These are phyloP conservation scores for Pangasius djambal DNA, from an alignment of 2,797 vertebrate species.

Conservation along the genomic window DNA sequence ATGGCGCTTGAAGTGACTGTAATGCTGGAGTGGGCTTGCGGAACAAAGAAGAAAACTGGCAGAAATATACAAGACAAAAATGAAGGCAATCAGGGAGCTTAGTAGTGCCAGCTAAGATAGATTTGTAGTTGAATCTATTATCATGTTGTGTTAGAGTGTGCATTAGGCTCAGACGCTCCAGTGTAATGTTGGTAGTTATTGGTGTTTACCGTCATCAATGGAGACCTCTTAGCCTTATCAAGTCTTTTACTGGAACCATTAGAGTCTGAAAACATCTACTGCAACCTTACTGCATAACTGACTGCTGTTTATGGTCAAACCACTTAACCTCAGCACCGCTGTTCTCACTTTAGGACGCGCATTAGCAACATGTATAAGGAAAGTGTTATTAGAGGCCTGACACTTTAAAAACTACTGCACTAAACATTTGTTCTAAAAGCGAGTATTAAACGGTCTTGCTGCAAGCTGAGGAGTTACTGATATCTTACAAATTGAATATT, in stretches of 20 bases:
- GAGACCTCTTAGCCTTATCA: slow-evolving; percentile 34
- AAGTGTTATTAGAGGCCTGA: neutral
- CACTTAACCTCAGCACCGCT: slow-evolving; percentile 21
- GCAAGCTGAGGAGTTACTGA: neutral
- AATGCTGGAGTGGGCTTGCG: slow-evolving; percentile 27
- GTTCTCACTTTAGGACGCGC: neutral
- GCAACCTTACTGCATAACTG: neutral
- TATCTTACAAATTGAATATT: neutral
- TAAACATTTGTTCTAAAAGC: neutral
- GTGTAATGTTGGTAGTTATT: slow-evolving; percentile 46
- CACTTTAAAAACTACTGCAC: neutral
- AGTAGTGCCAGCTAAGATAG: slow-evolving; percentile 6
- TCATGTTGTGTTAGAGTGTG: neutral
- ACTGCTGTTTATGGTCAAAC: slow-evolving; percentile 36
- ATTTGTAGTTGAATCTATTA: slow-evolving; percentile 48
- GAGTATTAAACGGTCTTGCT: neutral
- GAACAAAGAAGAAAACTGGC: neutral
- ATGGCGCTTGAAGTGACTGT: slow-evolving; percentile 53
- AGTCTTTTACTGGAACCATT: slow-evolving; percentile 31
- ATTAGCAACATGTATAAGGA: slow-evolving; percentile 9
- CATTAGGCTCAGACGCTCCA: slow-evolving; percentile 34
- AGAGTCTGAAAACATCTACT: slow-evolving; percentile 16
- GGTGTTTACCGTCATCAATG: slow-evolving; percentile 46
- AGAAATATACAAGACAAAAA: slow-evolving; percentile 3
- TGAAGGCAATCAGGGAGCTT: neutral